A percentile compares a stretch with the other conserved stretches of the same genome.
These are phyloP conservation scores for Thecocarcelia acutangulata DNA, from an alignment of 2,888 invertebrate genomes.

Conservation along the genomic window DNA sequence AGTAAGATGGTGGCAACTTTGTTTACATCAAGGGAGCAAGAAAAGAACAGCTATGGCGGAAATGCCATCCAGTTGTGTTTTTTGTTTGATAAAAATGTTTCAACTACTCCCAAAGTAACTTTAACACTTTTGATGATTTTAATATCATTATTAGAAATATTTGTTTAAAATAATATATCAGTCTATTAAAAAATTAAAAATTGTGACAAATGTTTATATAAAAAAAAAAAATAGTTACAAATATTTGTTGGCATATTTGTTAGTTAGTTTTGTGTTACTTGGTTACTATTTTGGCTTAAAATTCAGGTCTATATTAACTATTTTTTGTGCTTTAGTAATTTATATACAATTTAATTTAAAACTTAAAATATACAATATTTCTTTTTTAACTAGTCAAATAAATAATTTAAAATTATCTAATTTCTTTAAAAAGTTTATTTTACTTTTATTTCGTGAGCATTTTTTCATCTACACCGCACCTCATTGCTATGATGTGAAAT, in stretches of 20 bases:
- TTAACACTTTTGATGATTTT: background rate
- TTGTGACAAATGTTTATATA: slow-evolving; percentile 39
- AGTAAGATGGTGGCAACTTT: too few species aligned
- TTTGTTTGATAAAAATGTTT: background rate
- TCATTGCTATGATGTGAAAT: slow-evolving; percentile 80
- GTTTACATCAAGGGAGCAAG: too few species aligned
- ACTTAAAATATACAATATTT: slow-evolving; percentile 32
- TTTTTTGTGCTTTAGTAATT: slow-evolving; percentile 34
- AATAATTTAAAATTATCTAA: slow-evolving; percentile 69
- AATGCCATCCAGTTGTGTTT: too few species aligned
- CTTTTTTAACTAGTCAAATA: slow-evolving; percentile 46
- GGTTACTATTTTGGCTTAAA: slow-evolving; percentile 66
- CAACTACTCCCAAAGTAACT: too few species aligned
- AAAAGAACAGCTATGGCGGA: too few species aligned
- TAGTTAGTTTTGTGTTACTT: slow-evolving; percentile 58
- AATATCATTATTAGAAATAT: background rate
- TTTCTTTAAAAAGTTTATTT: slow-evolving; percentile 8
- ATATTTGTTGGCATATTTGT: slow-evolving; percentile 30
- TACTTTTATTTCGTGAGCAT: background rate
- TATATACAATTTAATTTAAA: slow-evolving; percentile 52
- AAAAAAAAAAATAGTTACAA: slow-evolving; percentile 4
- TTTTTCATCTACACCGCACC: background rate
- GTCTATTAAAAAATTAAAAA: slow-evolving; percentile 44
- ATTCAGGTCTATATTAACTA: slow-evolving; percentile 67
- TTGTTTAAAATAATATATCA: slow-evolving; percentile 27